Evolutionary conservation across 2,113 vertebrate genomes (phyloP).

Genomic region (Pica pica): DNA sequence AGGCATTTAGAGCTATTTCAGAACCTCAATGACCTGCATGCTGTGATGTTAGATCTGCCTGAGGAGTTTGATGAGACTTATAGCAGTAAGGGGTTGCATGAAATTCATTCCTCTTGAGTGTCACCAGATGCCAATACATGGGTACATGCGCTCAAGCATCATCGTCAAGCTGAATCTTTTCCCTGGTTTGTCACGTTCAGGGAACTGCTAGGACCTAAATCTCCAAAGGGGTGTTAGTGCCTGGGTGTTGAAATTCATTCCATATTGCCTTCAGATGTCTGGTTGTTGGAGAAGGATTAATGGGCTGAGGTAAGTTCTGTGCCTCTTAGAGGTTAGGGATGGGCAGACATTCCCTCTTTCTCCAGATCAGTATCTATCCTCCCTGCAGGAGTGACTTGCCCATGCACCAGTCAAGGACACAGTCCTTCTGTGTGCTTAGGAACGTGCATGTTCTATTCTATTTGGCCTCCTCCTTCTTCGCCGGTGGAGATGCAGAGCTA

Average conservation of each 20-base stretch:
- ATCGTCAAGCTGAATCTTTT: not conserved
- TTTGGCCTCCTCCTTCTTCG: not conserved
- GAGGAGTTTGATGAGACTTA: not conserved
- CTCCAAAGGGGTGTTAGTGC: not conserved
- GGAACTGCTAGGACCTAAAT: not conserved
- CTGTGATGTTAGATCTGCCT: not conserved
- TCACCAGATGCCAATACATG: not conserved
- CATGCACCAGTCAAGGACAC: rapidly evolving
- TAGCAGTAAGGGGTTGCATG: not conserved
- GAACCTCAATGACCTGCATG: not conserved
- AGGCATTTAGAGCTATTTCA: not conserved
- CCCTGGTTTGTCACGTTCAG: not conserved
- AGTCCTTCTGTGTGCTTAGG: not conserved
- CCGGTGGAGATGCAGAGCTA: not conserved
- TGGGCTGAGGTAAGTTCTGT: not conserved
- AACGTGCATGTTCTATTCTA: not conserved
- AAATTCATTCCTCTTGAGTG: not conserved
- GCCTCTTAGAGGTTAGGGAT: not conserved
- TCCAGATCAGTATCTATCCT: not conserved
- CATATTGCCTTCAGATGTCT: not conserved
- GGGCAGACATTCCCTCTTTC: not conserved
- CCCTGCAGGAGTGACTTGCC: not conserved
- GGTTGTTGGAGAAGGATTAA: not conserved
- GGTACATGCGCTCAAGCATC: not conserved
- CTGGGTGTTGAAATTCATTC: not conserved